Conservation (phyloP, 2,888 invertebrate genomes). For the Acronicta psi region DNA sequence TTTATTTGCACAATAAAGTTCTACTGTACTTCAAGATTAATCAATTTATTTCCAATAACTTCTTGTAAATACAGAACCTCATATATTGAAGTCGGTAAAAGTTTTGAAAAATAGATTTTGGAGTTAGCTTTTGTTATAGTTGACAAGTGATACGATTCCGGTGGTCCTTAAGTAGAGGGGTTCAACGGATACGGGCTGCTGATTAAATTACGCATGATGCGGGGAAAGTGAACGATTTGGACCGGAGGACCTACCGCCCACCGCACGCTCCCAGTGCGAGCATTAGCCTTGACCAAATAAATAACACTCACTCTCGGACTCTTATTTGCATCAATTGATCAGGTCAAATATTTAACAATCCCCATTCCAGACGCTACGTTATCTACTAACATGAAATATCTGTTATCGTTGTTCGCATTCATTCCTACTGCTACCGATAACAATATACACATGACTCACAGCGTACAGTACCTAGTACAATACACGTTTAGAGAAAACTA, state of each 20-base stretch:
- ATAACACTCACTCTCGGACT: constrained; percentile 8
- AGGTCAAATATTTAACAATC: constrained; percentile 33
- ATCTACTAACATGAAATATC: constrained; percentile 51
- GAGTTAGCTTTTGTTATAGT: constrained; percentile 10
- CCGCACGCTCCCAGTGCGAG: constrained; percentile 37
- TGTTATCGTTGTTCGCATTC: constrained; percentile 70
- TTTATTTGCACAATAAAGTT: no score
- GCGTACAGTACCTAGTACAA: constrained; percentile 56
- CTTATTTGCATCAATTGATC: constrained; percentile 6
- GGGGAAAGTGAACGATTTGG: constrained; percentile 61
- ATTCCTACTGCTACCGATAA: constrained; percentile 66
- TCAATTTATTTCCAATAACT: no score
- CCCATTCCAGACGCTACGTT: constrained; percentile 46
- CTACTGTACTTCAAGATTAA: no score
- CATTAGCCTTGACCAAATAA: constrained; percentile 42
- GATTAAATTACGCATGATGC: constrained; percentile 77
- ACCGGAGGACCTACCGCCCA: constrained; percentile 32
- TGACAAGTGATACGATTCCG: constrained; percentile 42
- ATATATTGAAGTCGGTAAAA: no score
- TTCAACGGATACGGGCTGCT: constrained; percentile 79
- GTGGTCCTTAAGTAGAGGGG: constrained; percentile 67
- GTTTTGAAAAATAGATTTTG: neutral
- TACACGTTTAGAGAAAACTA: constrained; percentile 47
- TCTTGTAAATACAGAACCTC: no score
- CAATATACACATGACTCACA: constrained; percentile 68